A percentile compares a stretch with the other conserved stretches of the same genome.
phyloP scores from a whole-genome alignment of 2,888 invertebrate genomes.

The Boloria selene region DNA sequence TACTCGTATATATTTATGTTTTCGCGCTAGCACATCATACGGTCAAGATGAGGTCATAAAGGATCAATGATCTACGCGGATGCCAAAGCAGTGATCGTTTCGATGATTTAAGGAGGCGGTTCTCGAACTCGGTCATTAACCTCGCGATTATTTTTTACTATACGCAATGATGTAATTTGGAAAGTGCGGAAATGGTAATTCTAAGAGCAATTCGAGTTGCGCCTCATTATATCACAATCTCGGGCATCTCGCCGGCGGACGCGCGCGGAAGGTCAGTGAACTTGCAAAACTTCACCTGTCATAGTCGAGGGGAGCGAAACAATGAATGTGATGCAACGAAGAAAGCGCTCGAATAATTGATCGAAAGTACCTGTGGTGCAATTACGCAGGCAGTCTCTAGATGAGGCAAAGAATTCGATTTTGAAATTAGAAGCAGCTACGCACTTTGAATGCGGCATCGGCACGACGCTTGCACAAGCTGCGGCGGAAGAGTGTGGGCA shows the following conservation, averaged over 20 bases:
- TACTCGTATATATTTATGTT: slow-evolving; percentile 37
- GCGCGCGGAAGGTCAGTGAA: slow-evolving; percentile 72
- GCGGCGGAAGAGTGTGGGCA: slow-evolving; percentile 74
- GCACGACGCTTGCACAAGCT: slow-evolving; percentile 67
- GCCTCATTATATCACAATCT: slow-evolving; percentile 70
- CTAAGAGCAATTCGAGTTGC: slow-evolving; percentile 62
- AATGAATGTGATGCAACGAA: slow-evolving; percentile 63
- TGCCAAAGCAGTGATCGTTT: slow-evolving; percentile 70
- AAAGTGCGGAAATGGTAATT: slow-evolving; percentile 78
- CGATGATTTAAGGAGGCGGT: slow-evolving; percentile 54
- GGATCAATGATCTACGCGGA: slow-evolving; percentile 76
- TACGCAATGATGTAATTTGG: slow-evolving; percentile 73
- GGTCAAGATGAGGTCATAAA: slow-evolving; percentile 75
- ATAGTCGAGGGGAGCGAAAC: slow-evolving; percentile 61
- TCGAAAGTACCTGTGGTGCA: slow-evolving; percentile 39
- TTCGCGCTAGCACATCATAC: slow-evolving; percentile 46
- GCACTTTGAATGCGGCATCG: slow-evolving; percentile 57
- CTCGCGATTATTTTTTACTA: slow-evolving; percentile 62
- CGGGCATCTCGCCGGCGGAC: slow-evolving; percentile 64
- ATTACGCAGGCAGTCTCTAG: slow-evolving; percentile 45
- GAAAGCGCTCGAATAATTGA: slow-evolving; percentile 65
- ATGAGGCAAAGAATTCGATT: slow-evolving; percentile 54
- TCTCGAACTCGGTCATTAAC: slow-evolving; percentile 66
- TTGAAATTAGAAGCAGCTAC: slow-evolving; percentile 53
- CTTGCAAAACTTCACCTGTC: slow-evolving; percentile 78